phyloP scores from a whole-genome alignment of 2,888 invertebrate genomes.

The Elysia crispata region DNA sequence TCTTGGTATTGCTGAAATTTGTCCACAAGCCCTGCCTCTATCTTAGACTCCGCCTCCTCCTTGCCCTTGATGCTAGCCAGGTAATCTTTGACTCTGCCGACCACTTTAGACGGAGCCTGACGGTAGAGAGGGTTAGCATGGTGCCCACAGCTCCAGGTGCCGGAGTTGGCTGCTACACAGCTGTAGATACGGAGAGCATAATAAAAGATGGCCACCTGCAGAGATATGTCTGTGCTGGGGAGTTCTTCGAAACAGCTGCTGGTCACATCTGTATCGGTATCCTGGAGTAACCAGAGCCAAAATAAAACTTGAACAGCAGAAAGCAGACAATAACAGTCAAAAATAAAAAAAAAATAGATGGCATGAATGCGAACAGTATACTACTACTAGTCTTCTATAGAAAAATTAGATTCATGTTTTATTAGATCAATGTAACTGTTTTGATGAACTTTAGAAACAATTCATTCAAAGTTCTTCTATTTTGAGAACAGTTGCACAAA shows the following conservation, averaged over 20 bases:
- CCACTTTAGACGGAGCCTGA: slow-evolving; percentile 62
- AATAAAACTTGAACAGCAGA: too few species aligned
- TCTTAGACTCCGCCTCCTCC: slow-evolving; percentile 59
- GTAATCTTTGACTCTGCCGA: slow-evolving; percentile 61
- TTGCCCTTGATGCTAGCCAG: slow-evolving; percentile 52
- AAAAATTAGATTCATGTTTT: too few species aligned
- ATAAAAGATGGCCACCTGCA: slow-evolving; percentile 77
- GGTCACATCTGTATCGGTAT: slow-evolving; percentile 67
- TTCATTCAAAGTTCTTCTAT: too few species aligned
- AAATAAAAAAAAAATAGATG: too few species aligned
- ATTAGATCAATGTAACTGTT: too few species aligned
- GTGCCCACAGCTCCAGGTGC: slow-evolving; percentile 57
- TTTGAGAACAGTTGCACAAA: too few species aligned
- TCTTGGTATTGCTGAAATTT: slow-evolving; percentile 74
- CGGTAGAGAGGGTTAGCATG: slow-evolving; percentile 60
- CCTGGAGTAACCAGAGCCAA: too few species aligned
- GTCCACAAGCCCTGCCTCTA: slow-evolving; percentile 60
- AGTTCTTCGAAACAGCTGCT: slow-evolving; percentile 71
- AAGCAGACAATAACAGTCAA: too few species aligned
- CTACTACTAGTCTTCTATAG: too few species aligned
- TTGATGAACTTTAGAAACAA: too few species aligned
- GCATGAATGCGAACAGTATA: too few species aligned
- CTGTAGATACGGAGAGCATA: slow-evolving; percentile 75
- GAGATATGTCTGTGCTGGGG: slow-evolving; percentile 75
- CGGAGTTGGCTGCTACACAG: slow-evolving; percentile 26